These are phyloP conservation scores for Acanthoscelides obtectus DNA, from an alignment of 2,888 invertebrate species.

Conservation along the genomic window DNA sequence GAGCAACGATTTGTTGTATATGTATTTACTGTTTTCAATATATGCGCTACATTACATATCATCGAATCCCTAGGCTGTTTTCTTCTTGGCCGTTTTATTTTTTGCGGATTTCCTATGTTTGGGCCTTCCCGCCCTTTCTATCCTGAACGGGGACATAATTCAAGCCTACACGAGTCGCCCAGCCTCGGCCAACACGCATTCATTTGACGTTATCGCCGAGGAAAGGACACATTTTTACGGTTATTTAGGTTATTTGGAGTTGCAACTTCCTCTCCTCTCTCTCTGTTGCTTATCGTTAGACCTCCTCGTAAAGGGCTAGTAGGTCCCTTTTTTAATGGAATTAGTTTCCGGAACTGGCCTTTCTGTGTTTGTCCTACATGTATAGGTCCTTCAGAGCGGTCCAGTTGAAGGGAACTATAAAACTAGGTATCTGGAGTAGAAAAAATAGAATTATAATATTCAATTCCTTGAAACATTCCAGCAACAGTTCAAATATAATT, in stretches of 20 bases:
- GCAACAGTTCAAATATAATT: no score
- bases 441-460: no score
- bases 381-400: no score
- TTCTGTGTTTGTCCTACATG: neutral
- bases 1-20: no score
- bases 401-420: no score
- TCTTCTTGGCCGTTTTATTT: neutral
- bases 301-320: neutral
- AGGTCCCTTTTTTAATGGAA: neutral
- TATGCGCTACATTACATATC: no score
- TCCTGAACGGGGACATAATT: slow-evolving; percentile 12
- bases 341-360: neutral
- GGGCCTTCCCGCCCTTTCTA: slow-evolving; percentile 7
- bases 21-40: no score
- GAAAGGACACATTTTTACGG: slow-evolving; percentile 12
- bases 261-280: neutral
- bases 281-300: neutral
- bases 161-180: slow-evolving; percentile 10
- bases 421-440: no score
- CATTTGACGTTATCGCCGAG: slow-evolving; percentile 12
- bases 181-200: slow-evolving; percentile 10
- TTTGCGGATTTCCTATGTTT: neutral
- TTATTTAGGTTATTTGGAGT: slow-evolving; percentile 12
- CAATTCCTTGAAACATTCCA: no score
- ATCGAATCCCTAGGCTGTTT: neutral